phyloP scores from a whole-genome alignment of 2,888 invertebrate genomes.

The Charanyca ferruginea region DNA sequence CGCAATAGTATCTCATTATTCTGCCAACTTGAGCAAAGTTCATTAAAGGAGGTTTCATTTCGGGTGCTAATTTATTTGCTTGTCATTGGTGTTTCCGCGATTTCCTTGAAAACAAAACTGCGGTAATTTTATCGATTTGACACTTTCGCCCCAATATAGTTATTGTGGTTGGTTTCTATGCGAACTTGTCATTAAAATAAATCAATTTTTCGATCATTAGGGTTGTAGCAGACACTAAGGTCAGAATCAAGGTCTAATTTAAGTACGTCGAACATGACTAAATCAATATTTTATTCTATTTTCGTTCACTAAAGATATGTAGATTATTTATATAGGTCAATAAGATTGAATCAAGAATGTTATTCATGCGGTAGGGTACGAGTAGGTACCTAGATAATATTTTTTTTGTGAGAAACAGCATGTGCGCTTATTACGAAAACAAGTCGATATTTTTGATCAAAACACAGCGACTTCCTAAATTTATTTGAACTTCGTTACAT shows the following conservation, averaged over 20 bases:
- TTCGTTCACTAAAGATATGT: conserved; percentile 37
- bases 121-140: conserved; percentile 91
- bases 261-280: conserved; percentile 13
- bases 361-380: conserved; percentile 24
- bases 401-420: conserved; percentile 32
- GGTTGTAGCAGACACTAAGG: conserved; percentile 43
- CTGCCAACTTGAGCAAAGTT: conserved; percentile 22
- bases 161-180: conserved; percentile 79
- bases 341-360: conserved; percentile 24
- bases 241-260: conserved; percentile 47
- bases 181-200: conserved; percentile 72
- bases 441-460: conserved; percentile 16
- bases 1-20: conserved; percentile 62
- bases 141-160: conserved; percentile 81
- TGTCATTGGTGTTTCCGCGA: conserved; percentile 54
- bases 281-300: conserved; percentile 45
- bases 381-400: conserved; percentile 17
- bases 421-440: conserved; percentile 40
- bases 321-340: conserved; percentile 54
- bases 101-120: conserved; percentile 88
- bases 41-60: conserved; percentile 36
- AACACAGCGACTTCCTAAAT: conserved; percentile 17
- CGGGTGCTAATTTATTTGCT: conserved; percentile 28
- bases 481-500: not conserved
- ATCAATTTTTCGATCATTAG: conserved; percentile 67